Evolutionary conservation across 2,113 vertebrate species (phyloP).

Genomic region (Illadopsis cleaveri): DNA sequence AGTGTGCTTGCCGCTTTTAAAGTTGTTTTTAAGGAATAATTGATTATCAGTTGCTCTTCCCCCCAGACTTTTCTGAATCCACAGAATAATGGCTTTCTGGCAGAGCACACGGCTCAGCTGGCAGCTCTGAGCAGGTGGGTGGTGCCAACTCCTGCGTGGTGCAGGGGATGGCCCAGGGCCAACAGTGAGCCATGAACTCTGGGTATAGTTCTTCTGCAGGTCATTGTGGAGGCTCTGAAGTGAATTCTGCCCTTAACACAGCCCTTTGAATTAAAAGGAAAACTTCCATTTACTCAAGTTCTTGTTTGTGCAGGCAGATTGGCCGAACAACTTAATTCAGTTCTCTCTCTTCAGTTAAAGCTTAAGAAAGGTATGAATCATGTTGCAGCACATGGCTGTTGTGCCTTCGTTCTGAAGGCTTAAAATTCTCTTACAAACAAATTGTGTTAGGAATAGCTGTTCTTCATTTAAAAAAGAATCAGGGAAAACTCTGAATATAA

Average conservation of each 20-base stretch:
- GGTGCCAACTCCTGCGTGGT: not conserved
- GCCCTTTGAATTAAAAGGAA: not conserved
- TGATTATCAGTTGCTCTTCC: not conserved
- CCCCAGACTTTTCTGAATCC: not conserved
- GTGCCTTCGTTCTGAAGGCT: not conserved
- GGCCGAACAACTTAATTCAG: not conserved
- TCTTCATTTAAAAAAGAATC: not conserved
- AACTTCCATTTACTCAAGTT: not conserved
- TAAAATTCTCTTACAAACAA: not conserved
- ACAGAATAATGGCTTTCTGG: not conserved
- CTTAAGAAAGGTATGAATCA: not conserved
- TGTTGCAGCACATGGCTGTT: not conserved
- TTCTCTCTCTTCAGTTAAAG: not conserved
- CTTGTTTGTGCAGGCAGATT: slow-evolving; percentile 13
- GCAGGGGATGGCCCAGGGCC: not conserved
- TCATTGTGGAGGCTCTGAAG: not conserved
- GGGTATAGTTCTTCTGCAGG: not conserved
- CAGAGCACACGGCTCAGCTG: not conserved
- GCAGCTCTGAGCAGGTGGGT: not conserved
- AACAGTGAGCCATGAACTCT: not conserved
- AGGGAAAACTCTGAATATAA: not conserved
- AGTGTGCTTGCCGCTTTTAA: not conserved
- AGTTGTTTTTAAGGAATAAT: not conserved
- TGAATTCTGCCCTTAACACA: not conserved
- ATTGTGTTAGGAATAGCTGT: not conserved